Base-by-base conservation (phyloP, 92 coral and sea anemone genomes). In the Diadumene lineata region DNA sequence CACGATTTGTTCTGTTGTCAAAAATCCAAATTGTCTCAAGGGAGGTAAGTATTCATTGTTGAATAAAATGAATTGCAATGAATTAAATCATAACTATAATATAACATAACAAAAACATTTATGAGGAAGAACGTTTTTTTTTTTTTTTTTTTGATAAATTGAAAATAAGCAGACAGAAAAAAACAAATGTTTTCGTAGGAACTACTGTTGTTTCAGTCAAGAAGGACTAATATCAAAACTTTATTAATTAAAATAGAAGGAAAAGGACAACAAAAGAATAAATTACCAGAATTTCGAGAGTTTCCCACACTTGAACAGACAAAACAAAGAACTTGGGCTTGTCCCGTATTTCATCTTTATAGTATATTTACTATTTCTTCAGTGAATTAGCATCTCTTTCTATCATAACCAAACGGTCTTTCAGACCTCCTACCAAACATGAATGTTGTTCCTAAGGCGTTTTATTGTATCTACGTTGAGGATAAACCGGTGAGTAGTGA, bases 391-490 rank as follows among this genome's bases (percentile, higher is more conserved):
- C 4, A 24, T 24, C 28, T 0, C 27, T 22, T 22, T 58, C 15
- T n/a, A n/a, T 8, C 26, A 24, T 58, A 7, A 53, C 58, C 24
- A 53, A 53, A 53, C 58, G 13, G 48, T 38, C 48, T 38, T 4
- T 13, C 13, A 38, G 48, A 38, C 48, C 6, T 38, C 48, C 48
- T 38, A 38, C 6, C 48, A 38, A 38, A 4, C 65, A 90, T 86
- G 92, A 68, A 79, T 56, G 66, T 68, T 46, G 74, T 80, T 29
- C 96, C 92, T 1, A 79, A 74, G 62, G 74, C 75, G 32, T 90
- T 90, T 62, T 90, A 90, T 57, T 87, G 75, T 32, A 88, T 90
- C 43, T 90, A 69, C 80, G 48, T 82, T 44, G 96, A 87, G 33
- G 96, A 79, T 9, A 73, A 55, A 13, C 31, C 68, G 87, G 92